Evolutionary conservation across 2,113 vertebrate species (phyloP).

Genomic region (Apeltes quadracus): DNA sequence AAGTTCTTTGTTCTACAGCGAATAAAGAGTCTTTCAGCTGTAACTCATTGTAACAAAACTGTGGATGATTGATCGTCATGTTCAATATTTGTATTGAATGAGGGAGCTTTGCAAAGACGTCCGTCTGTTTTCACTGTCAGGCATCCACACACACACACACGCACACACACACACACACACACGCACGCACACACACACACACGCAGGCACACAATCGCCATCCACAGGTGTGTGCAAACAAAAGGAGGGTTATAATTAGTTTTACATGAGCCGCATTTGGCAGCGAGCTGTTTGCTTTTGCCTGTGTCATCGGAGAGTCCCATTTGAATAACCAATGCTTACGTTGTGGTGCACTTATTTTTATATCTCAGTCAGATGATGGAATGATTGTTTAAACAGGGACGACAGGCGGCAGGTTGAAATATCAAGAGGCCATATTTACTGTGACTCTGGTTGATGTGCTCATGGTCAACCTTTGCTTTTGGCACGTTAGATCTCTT

Average conservation of each 20-base stretch:
- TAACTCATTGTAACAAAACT: neutral
- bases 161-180: neutral
- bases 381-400: constrained; percentile 55
- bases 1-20: neutral
- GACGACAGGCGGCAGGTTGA: neutral
- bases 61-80: neutral
- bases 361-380: constrained; percentile 46
- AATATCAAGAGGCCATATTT: neutral
- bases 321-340: constrained; percentile 74
- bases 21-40: neutral
- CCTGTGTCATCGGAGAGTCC: constrained; percentile 45
- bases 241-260: constrained; percentile 72
- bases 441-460: neutral
- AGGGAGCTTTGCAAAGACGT: neutral
- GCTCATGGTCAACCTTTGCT: neutral
- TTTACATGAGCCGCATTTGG: constrained; percentile 74
- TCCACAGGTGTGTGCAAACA: constrained; percentile 72
- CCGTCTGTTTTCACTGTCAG: neutral
- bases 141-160: neutral
- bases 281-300: constrained; percentile 71
- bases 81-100: neutral
- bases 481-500: constrained; percentile 17
- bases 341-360: constrained; percentile 52
- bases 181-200: neutral
- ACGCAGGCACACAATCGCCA: neutral